Conservation (phyloP, 2,797 vertebrate genomes). For the Xenopus petersii region DNA sequence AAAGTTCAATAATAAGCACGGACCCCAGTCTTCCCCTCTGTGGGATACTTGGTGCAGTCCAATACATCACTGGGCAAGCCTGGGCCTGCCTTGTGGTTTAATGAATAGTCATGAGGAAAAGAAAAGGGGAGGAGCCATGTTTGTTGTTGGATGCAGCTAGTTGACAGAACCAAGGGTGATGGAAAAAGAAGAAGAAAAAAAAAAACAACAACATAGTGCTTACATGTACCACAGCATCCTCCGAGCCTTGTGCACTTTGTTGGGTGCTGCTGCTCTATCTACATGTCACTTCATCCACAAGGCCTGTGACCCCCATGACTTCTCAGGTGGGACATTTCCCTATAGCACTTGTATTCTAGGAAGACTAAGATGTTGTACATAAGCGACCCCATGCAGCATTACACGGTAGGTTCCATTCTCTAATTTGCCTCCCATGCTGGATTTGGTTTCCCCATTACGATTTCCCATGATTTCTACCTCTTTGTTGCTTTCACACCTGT, state of each 20-base stretch:
- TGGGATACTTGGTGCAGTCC: conserved; percentile 71
- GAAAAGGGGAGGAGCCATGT: conserved; percentile 72
- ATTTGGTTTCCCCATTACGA: not conserved
- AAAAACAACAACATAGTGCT: conserved; percentile 56
- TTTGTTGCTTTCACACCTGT: not conserved
- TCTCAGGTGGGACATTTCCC: conserved; percentile 53
- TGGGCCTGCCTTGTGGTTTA: conserved; percentile 77
- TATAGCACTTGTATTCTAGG: conserved; percentile 51
- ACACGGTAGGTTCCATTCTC: conserved; percentile 77
- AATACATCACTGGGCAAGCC: conserved; percentile 81
- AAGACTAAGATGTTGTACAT: conserved; percentile 80
- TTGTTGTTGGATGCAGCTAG: conserved; percentile 88
- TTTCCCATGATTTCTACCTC: conserved; percentile 2
- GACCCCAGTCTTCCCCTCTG: conserved; percentile 50
- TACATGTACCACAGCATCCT: conserved; percentile 54
- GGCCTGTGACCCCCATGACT: conserved; percentile 60
- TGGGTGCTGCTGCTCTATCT: conserved; percentile 9
- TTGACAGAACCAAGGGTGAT: conserved; percentile 78
- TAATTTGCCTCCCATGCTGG: accelerated
- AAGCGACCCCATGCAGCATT: conserved; percentile 72
- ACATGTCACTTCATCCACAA: not conserved
- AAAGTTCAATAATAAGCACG: conserved; percentile 17
- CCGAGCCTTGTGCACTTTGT: conserved; percentile 14
- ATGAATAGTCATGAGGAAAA: conserved; percentile 88
- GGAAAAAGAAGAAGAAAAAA: conserved; percentile 61